Conservation (phyloP, 2,888 invertebrate genomes). For the Sesamia inferens region DNA sequence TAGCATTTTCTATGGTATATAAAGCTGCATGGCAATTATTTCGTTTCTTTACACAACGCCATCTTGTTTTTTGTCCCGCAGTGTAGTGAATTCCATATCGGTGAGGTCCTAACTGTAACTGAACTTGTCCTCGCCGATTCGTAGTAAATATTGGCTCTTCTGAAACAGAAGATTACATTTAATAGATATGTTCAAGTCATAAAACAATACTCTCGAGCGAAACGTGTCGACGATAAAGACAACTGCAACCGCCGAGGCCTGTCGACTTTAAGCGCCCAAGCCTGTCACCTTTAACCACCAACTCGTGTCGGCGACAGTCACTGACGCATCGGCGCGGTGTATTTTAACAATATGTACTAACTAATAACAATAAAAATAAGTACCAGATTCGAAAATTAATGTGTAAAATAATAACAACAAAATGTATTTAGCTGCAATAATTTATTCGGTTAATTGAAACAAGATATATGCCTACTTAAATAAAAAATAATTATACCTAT, state of each 20-base stretch:
- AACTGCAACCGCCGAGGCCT: background rate
- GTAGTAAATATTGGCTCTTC: background rate
- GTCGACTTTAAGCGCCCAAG: background rate
- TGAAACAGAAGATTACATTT: conserved; percentile 5
- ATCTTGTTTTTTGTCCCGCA: conserved; percentile 20
- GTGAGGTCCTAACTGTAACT: conserved; percentile 11
- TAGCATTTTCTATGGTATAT: conserved; percentile 23
- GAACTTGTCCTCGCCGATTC: conserved; percentile 16
- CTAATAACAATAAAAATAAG: background rate
- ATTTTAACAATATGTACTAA: background rate
- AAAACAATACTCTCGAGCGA: background rate
- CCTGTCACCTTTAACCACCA: background rate
- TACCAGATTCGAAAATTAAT: background rate
- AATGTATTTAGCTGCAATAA: background rate
- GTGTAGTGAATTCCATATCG: conserved; percentile 16
- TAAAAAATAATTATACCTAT: background rate
- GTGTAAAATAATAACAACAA: background rate
- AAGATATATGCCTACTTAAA: background rate
- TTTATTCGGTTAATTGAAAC: conserved; percentile 11
- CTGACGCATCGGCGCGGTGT: background rate
- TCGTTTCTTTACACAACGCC: conserved; percentile 31
- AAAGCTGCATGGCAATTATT: conserved; percentile 12
- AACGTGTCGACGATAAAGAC: background rate
- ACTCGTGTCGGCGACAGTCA: background rate
- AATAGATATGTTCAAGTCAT: background rate